Conservation (phyloP, 1,140 invertebrate genomes). For the Platyura marginata region DNA sequence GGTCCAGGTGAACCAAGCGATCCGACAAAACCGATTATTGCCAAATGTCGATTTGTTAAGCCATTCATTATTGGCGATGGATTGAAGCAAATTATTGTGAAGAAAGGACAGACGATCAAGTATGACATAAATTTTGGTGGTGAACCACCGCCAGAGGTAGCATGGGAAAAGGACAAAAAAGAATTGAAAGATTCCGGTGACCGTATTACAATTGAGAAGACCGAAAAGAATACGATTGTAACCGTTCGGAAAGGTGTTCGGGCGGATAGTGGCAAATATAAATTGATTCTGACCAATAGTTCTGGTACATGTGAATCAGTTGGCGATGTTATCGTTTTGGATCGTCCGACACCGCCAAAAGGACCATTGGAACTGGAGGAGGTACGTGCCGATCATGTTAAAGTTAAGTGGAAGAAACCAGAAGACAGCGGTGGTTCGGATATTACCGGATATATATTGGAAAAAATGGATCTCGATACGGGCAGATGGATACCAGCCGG, state of each 20-base stretch:
- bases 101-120: slow-evolving; percentile 83
- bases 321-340: slow-evolving; percentile 75
- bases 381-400: slow-evolving; percentile 77
- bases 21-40: slow-evolving; percentile 84
- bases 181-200: slow-evolving; percentile 47
- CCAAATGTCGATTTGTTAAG: slow-evolving; percentile 89
- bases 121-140: slow-evolving; percentile 83
- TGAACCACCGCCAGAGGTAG: slow-evolving; percentile 82
- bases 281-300: slow-evolving; percentile 61
- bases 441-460: slow-evolving; percentile 87
- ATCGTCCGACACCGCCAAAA: slow-evolving; percentile 67
- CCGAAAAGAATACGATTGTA: slow-evolving; percentile 77
- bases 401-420: slow-evolving; percentile 87
- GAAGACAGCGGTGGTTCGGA: slow-evolving; percentile 85
- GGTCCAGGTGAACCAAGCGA: slow-evolving; percentile 90
- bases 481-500: slow-evolving; percentile 83
- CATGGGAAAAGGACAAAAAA: slow-evolving; percentile 55
- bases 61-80: slow-evolving; percentile 80
- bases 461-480: slow-evolving; percentile 91
- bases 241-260: slow-evolving; percentile 73
- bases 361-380: slow-evolving; percentile 77
- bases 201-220: slow-evolving; percentile 71
- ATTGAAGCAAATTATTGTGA: slow-evolving; percentile 71
- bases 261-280: slow-evolving; percentile 80
- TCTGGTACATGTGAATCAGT: slow-evolving; percentile 66